These are phyloP conservation scores for Catostylus mosaicus DNA, from an alignment of 30 jellyfish, hydroid and myxozoan species.

Conservation along the genomic window DNA sequence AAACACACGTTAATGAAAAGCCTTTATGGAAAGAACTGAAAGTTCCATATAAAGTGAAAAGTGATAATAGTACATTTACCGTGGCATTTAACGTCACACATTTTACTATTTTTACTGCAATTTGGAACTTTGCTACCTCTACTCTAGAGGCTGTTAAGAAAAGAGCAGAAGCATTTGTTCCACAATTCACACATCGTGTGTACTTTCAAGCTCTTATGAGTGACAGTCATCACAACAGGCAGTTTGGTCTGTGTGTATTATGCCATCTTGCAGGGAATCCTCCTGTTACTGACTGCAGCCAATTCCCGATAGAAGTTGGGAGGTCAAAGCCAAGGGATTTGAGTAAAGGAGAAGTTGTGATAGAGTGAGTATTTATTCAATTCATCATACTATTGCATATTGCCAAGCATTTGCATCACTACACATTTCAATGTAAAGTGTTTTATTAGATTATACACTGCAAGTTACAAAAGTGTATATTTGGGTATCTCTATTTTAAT, in stretches of 20 bases:
- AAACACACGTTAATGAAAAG: slow-evolving; percentile 57
- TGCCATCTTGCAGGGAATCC: slow-evolving; percentile 77
- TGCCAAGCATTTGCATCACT: no score
- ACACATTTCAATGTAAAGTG: no score
- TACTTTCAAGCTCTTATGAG: slow-evolving; percentile 90
- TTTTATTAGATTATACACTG: no score
- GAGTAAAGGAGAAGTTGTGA: slow-evolving; percentile 75
- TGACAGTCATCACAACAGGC: slow-evolving; percentile 72
- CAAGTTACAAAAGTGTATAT: no score
- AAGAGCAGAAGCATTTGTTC: slow-evolving; percentile 37
- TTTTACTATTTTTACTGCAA: slow-evolving; percentile 73
- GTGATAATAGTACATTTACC: slow-evolving; percentile 29
- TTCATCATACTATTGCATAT: no score
- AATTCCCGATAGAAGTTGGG: slow-evolving; percentile 84
- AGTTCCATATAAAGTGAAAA: slow-evolving; percentile 22
- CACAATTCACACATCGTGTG: slow-evolving; percentile 68
- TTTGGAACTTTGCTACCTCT: slow-evolving; percentile 61
- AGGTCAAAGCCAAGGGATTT: slow-evolving; percentile 69
- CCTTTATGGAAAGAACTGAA: slow-evolving; percentile 75
- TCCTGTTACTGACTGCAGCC: slow-evolving; percentile 54
- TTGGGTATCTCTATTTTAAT: no score
- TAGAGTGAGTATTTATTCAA: slow-evolving; percentile 52
- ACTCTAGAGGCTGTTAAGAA: slow-evolving; percentile 47
- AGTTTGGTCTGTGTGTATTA: slow-evolving; percentile 85
- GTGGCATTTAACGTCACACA: slow-evolving; percentile 75